Conservation (phyloP, 2,888 invertebrate genomes). For the Dromius quadrimaculatus region DNA sequence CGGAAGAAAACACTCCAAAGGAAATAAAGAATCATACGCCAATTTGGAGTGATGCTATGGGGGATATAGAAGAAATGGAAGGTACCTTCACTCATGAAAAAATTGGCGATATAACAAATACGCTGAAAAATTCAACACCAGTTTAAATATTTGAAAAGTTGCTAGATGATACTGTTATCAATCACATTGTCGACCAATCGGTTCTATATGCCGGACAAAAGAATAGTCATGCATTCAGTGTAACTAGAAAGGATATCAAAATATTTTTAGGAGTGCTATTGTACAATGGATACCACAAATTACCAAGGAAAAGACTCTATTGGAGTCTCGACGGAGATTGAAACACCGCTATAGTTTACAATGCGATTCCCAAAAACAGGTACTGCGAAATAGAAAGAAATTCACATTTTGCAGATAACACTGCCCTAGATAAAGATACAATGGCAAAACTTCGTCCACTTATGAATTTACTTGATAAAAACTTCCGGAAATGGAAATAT, state of each 20-base stretch:
- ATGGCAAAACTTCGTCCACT: constrained; percentile 54
- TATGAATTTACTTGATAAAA: constrained; percentile 53
- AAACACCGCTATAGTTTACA: constrained; percentile 55
- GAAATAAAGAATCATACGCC: background rate
- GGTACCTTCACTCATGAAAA: constrained; percentile 4
- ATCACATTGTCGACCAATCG: constrained; percentile 2
- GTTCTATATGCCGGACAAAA: background rate
- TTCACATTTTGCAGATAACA: constrained; percentile 54
- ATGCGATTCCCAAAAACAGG: constrained; percentile 54
- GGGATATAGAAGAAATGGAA: constrained; percentile 26
- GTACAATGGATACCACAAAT: constrained; percentile 56
- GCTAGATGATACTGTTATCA: background rate
- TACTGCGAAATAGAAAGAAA: constrained; percentile 54
- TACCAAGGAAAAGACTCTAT: constrained; percentile 57
- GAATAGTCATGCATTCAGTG: constrained; percentile 8
- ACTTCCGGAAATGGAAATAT: constrained; percentile 55
- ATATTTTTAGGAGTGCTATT: constrained; percentile 21
- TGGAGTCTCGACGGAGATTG: constrained; percentile 58
- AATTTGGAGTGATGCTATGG: background rate
- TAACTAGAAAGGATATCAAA: constrained; percentile 1
- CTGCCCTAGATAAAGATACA: constrained; percentile 53
- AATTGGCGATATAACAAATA: constrained; percentile 12
- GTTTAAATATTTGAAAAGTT: constrained; percentile 21
- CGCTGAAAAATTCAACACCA: background rate
- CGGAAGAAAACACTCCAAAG: background rate